Evolutionary conservation across 1,140 invertebrate genomes (phyloP).

Genomic region (Drosophila auraria): DNA sequence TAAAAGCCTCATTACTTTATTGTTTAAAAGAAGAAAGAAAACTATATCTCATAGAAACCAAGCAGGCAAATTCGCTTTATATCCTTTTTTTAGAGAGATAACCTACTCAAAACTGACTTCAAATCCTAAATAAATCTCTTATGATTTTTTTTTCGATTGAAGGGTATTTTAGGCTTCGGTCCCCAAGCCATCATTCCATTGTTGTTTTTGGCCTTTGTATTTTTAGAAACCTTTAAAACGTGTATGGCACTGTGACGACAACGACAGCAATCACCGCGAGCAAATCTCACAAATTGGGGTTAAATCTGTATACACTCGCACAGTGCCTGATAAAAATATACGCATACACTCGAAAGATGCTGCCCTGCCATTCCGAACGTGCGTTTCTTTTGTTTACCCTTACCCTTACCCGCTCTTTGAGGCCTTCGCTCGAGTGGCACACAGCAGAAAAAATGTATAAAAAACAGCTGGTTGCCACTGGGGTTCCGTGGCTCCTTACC

Average conservation of each 20-base stretch:
- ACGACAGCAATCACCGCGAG: conserved; percentile 73
- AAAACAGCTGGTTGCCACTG: conserved; percentile 69
- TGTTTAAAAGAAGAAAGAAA: background rate
- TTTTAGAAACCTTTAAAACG: conserved; percentile 77
- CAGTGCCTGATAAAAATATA: conserved; percentile 80
- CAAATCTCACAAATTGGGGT: conserved; percentile 83
- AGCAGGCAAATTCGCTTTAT: background rate
- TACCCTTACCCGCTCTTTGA: conserved; percentile 50
- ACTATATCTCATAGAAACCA: background rate
- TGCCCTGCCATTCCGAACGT: conserved; percentile 47
- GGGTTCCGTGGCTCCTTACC: conserved; percentile 9
- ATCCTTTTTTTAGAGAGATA: background rate
- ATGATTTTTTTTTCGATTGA: background rate
- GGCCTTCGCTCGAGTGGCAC: conserved; percentile 36
- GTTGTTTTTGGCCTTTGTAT: conserved; percentile 61
- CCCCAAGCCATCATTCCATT: conserved; percentile 9
- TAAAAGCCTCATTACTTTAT: background rate
- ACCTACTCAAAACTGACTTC: background rate
- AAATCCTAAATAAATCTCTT: conserved; percentile 1
- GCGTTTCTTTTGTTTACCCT: conserved; percentile 80
- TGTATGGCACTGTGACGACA: conserved; percentile 34
- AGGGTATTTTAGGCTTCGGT: conserved; percentile 19
- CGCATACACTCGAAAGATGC: conserved; percentile 74
- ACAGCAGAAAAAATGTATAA: conserved; percentile 58
- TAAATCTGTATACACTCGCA: conserved; percentile 65